A percentile compares a stretch with the other conserved stretches of the same genome.
Conservation (phyloP, 2,113 vertebrate species). For the Illadopsis cleaveri region DNA sequence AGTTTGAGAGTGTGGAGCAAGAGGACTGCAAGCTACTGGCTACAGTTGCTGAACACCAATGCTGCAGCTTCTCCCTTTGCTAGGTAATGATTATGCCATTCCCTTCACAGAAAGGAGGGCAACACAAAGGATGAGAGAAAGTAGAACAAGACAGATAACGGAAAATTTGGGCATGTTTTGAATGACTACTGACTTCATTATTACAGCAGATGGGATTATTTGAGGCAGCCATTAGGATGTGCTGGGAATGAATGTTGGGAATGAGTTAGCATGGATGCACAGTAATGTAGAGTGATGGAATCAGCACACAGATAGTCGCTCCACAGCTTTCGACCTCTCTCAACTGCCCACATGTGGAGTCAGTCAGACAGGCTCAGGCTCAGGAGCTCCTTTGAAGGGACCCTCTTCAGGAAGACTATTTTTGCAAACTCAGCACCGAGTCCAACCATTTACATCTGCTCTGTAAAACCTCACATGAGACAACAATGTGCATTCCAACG, state of each 20-base stretch:
- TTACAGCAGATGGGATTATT: background rate
- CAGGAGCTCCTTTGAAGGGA: slow-evolving; percentile 35
- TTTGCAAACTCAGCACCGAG: background rate
- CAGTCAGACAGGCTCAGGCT: background rate
- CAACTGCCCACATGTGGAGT: background rate
- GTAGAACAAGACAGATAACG: slow-evolving; percentile 38
- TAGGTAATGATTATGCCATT: slow-evolving; percentile 23
- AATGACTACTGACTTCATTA: slow-evolving; percentile 24
- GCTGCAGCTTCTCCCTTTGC: slow-evolving; percentile 3
- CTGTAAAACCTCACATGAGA: slow-evolving; percentile 39
- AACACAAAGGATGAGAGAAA: slow-evolving; percentile 24
- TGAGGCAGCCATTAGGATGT: background rate
- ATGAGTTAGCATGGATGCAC: background rate
- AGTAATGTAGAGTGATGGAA: slow-evolving; percentile 61
- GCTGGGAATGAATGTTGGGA: slow-evolving; percentile 19
- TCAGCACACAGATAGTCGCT: slow-evolving; percentile 13
- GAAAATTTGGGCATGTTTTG: slow-evolving; percentile 27
- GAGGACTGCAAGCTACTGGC: background rate
- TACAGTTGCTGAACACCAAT: background rate
- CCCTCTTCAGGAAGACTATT: slow-evolving; percentile 5
- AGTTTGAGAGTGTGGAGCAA: background rate
- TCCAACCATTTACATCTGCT: slow-evolving; percentile 23
- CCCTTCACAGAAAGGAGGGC: slow-evolving; percentile 9
- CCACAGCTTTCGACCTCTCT: background rate
- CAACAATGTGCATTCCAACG: background rate